A percentile compares a stretch with the other conserved stretches of the same genome.
Conservation (phyloP, 2,888 invertebrate species). For the Conomelus anceps region DNA sequence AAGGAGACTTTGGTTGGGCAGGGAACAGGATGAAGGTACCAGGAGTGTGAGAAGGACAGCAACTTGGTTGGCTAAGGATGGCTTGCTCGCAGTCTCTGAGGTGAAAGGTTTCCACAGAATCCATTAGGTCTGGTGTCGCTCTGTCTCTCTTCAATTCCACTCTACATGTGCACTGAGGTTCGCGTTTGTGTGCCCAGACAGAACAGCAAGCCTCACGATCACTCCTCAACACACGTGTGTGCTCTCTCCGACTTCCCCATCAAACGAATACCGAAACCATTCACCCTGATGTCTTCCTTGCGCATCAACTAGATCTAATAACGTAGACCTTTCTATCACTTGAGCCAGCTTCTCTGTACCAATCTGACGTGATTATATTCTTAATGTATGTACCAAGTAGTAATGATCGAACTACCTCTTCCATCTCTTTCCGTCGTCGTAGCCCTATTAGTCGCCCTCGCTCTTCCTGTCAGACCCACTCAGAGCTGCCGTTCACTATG, state of each 20-base stretch:
- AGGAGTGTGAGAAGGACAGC: neutral
- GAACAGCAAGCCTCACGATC: neutral
- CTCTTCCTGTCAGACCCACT: neutral
- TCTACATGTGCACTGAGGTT: neutral
- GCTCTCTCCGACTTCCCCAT: neutral
- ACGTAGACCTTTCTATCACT: neutral
- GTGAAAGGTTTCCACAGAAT: neutral
- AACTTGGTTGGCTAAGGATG: neutral
- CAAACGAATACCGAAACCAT: neutral
- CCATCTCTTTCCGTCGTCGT: neutral
- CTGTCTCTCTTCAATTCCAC: neutral
- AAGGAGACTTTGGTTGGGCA: neutral
- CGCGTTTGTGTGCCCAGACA: neutral
- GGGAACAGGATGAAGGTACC: neutral
- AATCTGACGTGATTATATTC: neutral
- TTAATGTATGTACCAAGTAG: neutral
- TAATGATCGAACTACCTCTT: neutral
- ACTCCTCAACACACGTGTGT: neutral
- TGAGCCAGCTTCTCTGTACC: neutral
- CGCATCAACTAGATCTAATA: neutral
- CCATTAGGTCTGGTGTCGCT: neutral
- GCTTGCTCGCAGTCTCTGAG: neutral
- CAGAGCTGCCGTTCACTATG: neutral
- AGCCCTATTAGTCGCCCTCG: neutral
- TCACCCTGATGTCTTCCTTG: neutral